Evolutionary conservation across 2,797 vertebrate species (phyloP).

Genomic region (Podargus strigoides): DNA sequence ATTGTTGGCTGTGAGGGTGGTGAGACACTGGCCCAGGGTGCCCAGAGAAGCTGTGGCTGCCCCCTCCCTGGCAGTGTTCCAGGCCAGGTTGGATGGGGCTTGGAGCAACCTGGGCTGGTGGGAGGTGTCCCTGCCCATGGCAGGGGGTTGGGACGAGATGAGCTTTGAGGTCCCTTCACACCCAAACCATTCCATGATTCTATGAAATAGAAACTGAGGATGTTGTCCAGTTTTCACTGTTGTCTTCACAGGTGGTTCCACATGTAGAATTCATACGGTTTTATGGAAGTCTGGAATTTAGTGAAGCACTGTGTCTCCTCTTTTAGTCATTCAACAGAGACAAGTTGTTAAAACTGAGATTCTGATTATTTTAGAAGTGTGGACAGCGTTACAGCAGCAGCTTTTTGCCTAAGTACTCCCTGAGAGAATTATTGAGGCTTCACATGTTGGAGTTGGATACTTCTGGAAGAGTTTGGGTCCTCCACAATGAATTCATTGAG

Average conservation of each 20-base stretch:
- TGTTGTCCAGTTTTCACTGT: not conserved
- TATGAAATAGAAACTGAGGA: not conserved
- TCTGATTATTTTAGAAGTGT: not conserved
- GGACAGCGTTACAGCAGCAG: not conserved
- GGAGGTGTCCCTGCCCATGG: too few relatives aligned
- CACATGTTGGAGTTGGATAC: not conserved
- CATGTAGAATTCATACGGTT: rapidly evolving
- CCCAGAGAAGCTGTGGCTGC: too few relatives aligned
- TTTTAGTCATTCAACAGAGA: not conserved
- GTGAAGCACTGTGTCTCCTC: not conserved
- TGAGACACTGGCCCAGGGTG: too few relatives aligned
- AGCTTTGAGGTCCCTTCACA: too few relatives aligned
- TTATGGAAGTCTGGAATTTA: not conserved
- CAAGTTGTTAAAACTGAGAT: not conserved
- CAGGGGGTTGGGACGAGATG: too few relatives aligned
- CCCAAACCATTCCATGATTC: too few relatives aligned
- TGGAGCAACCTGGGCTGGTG: too few relatives aligned
- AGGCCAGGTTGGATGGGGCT: too few relatives aligned
- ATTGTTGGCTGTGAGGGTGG: too few relatives aligned
- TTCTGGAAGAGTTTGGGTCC: not conserved
- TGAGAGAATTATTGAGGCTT: not conserved
- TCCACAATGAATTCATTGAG: rapidly evolving
- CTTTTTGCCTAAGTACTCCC: not conserved
- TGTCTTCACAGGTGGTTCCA: rapidly evolving
- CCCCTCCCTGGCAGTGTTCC: too few relatives aligned